phyloP scores from a whole-genome alignment of 2,113 vertebrate genomes.

The Pelvicachromis taeniatus region DNA sequence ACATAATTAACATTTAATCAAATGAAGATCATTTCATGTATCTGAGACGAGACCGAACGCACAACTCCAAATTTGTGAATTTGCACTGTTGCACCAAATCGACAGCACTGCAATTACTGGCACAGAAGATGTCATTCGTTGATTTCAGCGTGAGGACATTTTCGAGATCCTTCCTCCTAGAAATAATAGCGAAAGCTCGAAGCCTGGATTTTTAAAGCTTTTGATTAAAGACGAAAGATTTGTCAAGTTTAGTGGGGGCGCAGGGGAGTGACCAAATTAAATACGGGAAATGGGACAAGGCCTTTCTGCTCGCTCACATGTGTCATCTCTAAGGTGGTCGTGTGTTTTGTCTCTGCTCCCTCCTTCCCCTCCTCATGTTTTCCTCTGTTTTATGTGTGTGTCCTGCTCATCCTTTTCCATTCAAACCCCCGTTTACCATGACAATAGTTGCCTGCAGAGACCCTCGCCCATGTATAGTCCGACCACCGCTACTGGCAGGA shows the following conservation, averaged over 20 bases:
- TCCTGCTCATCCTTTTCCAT: conserved; percentile 70
- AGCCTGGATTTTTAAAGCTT: not conserved
- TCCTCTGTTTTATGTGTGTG: conserved; percentile 68
- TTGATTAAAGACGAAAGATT: not conserved
- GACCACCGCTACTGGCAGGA: conserved; percentile 61
- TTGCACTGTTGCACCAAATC: not conserved
- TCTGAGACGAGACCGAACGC: not conserved
- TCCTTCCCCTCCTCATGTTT: conserved; percentile 30
- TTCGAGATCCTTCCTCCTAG: not conserved
- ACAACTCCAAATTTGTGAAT: not conserved
- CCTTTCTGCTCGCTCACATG: not conserved
- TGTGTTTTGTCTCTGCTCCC: conserved; percentile 31
- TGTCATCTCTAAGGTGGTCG: conserved; percentile 65
- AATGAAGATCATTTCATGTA: not conserved
- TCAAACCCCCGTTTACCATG: conserved; percentile 70
- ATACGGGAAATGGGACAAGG: not conserved
- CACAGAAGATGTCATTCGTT: not conserved
- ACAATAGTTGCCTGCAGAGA: conserved; percentile 71
- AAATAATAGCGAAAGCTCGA: not conserved
- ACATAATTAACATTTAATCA: not conserved
- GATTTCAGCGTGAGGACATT: not conserved
- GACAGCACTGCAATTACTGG: not conserved
- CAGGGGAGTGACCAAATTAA: not conserved
- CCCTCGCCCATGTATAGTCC: conserved; percentile 51
- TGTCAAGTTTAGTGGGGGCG: not conserved